Percentiles rank a stretch among this genome's conserved stretches.
These are phyloP conservation scores for Paramuricea clavata DNA, from an alignment of 92 coral and sea anemone genomes.

Conservation along the genomic window DNA sequence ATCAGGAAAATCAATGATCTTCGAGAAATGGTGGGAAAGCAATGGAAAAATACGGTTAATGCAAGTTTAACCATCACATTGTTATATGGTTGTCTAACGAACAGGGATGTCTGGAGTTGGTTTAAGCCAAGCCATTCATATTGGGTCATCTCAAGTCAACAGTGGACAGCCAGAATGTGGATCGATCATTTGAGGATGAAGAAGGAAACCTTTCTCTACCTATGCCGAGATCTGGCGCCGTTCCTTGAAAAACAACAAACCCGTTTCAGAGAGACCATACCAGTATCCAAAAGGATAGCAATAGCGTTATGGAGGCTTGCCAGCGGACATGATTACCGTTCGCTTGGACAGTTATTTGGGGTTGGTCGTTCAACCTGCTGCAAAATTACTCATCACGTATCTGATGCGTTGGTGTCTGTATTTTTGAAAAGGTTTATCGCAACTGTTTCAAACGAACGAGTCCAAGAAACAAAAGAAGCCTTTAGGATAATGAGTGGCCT, in stretches of 20 bases:
- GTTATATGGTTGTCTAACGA: conserved; percentile 17
- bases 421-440: neutral
- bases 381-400: conserved; percentile 28
- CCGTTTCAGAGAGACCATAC: conserved; percentile 32
- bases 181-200: conserved; percentile 23
- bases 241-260: neutral
- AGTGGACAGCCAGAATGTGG: conserved; percentile 30
- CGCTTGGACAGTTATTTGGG: conserved; percentile 35
- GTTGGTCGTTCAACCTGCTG: conserved; percentile 27
- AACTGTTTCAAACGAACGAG: conserved; percentile 18
- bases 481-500: conserved; percentile 31
- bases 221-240: conserved; percentile 24
- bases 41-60: conserved; percentile 2
- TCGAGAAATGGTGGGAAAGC: conserved; percentile 3
- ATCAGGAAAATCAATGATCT: conserved; percentile 7
- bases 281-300: conserved; percentile 8
- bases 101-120: conserved; percentile 38
- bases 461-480: conserved; percentile 24
- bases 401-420: conserved; percentile 11
- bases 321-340: conserved; percentile 14
- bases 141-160: conserved; percentile 12
- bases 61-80: neutral
- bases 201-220: conserved; percentile 27
- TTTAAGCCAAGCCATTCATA: conserved; percentile 27
- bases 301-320: conserved; percentile 37